Percentiles rank a stretch among this genome's conserved stretches.
Conservation (phyloP, 37 sponge, comb jelly and placozoan genomes). For the Theonella swinhoei region DNA sequence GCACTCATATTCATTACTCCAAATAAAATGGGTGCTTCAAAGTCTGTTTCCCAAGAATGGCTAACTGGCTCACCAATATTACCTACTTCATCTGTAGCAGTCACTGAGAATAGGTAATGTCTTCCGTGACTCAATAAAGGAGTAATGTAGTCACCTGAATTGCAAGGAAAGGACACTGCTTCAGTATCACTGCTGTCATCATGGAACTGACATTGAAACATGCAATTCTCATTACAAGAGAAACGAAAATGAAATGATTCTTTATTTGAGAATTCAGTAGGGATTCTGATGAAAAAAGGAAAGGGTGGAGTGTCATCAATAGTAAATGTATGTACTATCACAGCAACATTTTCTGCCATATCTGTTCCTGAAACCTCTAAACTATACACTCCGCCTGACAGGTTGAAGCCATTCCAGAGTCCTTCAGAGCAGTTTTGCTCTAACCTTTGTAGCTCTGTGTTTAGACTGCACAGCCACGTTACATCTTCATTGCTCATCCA, state of each 20-base stretch:
- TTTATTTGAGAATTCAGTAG: constrained; percentile 5
- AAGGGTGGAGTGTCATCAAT: constrained; percentile 28
- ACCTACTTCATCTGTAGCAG: constrained; percentile 39
- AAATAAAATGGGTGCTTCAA: constrained; percentile 12
- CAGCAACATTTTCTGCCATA: constrained; percentile 1
- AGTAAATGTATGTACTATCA: constrained; percentile 7
- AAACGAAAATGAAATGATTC: not conserved
- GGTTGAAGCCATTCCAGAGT: constrained; percentile 17
- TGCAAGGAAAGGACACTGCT: too few relatives aligned
- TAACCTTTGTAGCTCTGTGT: not conserved
- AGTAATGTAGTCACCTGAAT: too few relatives aligned
- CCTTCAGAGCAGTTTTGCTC: constrained; percentile 35
- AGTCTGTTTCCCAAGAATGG: constrained; percentile 38
- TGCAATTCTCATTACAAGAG: constrained; percentile 28
- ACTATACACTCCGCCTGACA: too few relatives aligned
- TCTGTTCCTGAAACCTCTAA: constrained; percentile 23
- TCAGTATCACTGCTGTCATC: too few relatives aligned
- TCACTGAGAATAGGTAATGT: not conserved
- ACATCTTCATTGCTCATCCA: constrained; percentile 38
- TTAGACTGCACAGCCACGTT: constrained; percentile 15
- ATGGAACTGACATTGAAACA: too few relatives aligned
- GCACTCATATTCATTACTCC: not conserved
- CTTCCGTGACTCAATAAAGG: too few relatives aligned
- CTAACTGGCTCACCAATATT: not conserved
- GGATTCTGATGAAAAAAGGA: not conserved